Percentiles rank a stretch among this genome's conserved stretches.
These are phyloP conservation scores for Yponomeuta plumbellus DNA, from an alignment of 2,888 invertebrate genomes.

Conservation along the genomic window DNA sequence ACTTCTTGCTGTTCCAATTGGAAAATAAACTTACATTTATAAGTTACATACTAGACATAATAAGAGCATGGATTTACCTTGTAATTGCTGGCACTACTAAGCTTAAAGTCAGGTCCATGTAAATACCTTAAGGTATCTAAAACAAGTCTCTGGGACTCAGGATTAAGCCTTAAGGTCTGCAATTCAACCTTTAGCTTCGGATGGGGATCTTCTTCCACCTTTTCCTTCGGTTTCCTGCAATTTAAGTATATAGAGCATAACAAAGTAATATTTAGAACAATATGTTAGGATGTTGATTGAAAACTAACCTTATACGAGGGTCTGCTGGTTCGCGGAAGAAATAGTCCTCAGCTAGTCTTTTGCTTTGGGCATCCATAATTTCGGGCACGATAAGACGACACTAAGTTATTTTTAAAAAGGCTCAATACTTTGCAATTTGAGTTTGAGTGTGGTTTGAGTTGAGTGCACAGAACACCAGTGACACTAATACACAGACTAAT, in stretches of 20 bases:
- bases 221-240: constrained; percentile 58
- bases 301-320: constrained; percentile 75
- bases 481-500: no score
- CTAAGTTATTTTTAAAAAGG: background rate
- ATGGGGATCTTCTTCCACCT: constrained; percentile 63
- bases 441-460: no score
- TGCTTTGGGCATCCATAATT: constrained; percentile 76
- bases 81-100: constrained; percentile 74
- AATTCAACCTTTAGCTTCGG: constrained; percentile 83
- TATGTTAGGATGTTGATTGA: constrained; percentile 15
- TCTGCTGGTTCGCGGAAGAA: constrained; percentile 79
- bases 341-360: constrained; percentile 78
- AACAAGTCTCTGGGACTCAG: constrained; percentile 83
- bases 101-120: constrained; percentile 82
- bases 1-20: no score
- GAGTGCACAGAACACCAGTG: no score
- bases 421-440: no score
- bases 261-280: constrained; percentile 10
- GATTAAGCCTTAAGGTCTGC: constrained; percentile 81
- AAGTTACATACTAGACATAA: no score
- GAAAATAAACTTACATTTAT: no score
- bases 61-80: constrained; percentile 48
- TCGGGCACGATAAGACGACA: background rate
- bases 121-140: constrained; percentile 84
- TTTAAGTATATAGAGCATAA: constrained; percentile 18